These are phyloP conservation scores for Hemistola chrysoprasaria DNA, from an alignment of 2,888 invertebrate genomes.

Conservation along the genomic window DNA sequence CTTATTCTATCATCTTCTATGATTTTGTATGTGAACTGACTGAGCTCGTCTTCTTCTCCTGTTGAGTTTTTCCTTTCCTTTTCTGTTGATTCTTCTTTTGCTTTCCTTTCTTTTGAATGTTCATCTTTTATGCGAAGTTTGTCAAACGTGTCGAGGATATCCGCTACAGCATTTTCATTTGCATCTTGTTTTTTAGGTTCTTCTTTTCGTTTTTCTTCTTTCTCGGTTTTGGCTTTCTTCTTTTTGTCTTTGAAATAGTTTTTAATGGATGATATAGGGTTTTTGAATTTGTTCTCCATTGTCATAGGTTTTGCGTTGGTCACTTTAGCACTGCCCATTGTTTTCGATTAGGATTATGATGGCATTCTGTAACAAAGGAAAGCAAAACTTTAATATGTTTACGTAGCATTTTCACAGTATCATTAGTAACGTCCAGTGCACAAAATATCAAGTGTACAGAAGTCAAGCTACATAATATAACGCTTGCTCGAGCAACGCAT, in stretches of 20 bases:
- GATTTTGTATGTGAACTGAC: slow-evolving; percentile 50
- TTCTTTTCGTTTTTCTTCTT: slow-evolving; percentile 8
- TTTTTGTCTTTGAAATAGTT: slow-evolving; percentile 39
- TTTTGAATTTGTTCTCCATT: slow-evolving; percentile 58
- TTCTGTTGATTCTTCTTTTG: slow-evolving; percentile 9
- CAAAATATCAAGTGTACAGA: too few relatives aligned
- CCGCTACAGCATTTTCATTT: slow-evolving; percentile 10
- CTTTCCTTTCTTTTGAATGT: slow-evolving; percentile 4
- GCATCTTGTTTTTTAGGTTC: neutral
- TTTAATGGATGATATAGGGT: slow-evolving; percentile 25
- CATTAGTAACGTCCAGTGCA: too few relatives aligned
- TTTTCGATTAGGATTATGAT: slow-evolving; percentile 23
- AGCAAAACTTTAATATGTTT: neutral
- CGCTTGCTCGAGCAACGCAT: too few relatives aligned
- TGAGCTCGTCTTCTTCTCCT: slow-evolving; percentile 45
- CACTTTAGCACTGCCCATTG: slow-evolving; percentile 57
- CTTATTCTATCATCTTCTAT: slow-evolving; percentile 46
- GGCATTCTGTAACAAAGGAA: slow-evolving; percentile 32
- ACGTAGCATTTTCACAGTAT: too few relatives aligned
- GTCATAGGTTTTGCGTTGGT: slow-evolving; percentile 37
- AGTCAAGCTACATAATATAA: too few relatives aligned
- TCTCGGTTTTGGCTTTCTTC: slow-evolving; percentile 32
- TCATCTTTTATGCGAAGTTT: slow-evolving; percentile 20
- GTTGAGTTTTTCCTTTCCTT: slow-evolving; percentile 28
- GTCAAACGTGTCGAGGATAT: slow-evolving; percentile 19